Evolutionary conservation across 2,888 invertebrate genomes (phyloP).

Genomic region (Drosophila nr. perissopoda): DNA sequence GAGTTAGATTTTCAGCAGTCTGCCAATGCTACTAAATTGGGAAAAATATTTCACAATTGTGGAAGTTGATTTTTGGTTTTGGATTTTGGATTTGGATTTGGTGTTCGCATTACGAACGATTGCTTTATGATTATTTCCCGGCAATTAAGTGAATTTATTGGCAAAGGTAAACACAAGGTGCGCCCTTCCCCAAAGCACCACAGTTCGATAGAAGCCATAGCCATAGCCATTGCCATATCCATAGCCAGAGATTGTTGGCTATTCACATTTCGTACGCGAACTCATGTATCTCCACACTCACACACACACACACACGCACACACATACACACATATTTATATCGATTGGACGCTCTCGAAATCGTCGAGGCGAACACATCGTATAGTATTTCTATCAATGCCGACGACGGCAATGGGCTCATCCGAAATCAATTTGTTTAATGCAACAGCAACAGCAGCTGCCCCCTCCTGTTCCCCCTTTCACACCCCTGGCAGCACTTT

Average conservation of each 20-base stretch:
- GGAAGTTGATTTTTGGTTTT: constrained; percentile 18
- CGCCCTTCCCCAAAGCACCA: constrained; percentile 11
- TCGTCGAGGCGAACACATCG: constrained; percentile 60
- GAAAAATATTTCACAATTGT: constrained; percentile 56
- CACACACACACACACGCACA: neutral
- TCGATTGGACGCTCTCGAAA: constrained; percentile 62
- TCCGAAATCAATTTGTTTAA: constrained; percentile 79
- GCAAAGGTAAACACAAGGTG: constrained; percentile 74
- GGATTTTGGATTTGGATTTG: constrained; percentile 9
- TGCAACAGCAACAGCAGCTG: constrained; percentile 37
- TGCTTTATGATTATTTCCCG: constrained; percentile 84
- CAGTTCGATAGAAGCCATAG: constrained; percentile 3
- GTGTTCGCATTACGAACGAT: constrained; percentile 73
- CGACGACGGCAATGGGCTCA: constrained; percentile 55
- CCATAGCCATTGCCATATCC: neutral
- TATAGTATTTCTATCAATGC: constrained; percentile 71
- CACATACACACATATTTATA: constrained; percentile 40
- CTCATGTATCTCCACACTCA: constrained; percentile 2
- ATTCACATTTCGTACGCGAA: constrained; percentile 32
- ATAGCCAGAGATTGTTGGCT: constrained; percentile 29
- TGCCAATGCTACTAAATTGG: constrained; percentile 26
- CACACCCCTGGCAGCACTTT: constrained; percentile 27
- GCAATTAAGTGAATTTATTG: constrained; percentile 84
- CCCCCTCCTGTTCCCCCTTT: neutral
- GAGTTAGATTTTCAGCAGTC: constrained; percentile 51